Percentiles rank a stretch among this genome's conserved stretches.
Evolutionary conservation across 1,140 invertebrate genomes (phyloP).

Genomic region (Aethina tumida): DNA sequence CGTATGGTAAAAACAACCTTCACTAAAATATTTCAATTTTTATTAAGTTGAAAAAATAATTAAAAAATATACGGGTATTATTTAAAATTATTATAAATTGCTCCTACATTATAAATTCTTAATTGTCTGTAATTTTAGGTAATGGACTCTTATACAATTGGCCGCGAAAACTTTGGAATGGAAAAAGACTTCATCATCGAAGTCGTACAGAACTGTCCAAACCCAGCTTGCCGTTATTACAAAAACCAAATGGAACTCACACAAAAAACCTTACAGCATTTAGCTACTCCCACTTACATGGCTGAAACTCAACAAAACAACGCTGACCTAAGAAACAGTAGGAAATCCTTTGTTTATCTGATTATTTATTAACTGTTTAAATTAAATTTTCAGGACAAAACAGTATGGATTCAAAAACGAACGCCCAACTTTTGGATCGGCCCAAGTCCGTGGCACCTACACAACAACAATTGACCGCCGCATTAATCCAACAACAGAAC

Average conservation of each 20-base stretch:
- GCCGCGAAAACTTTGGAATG: slow-evolving; percentile 78
- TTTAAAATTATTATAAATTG: slow-evolving; percentile 6
- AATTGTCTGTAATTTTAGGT: too few relatives aligned
- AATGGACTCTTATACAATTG: slow-evolving; percentile 77
- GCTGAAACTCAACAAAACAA: slow-evolving; percentile 26
- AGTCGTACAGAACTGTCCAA: slow-evolving; percentile 77
- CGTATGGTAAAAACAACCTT: too few relatives aligned
- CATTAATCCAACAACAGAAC: slow-evolving; percentile 47
- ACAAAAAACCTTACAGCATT: slow-evolving; percentile 41
- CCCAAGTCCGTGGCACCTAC: slow-evolving; percentile 34
- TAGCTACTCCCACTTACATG: slow-evolving; percentile 35
- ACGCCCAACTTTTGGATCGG: slow-evolving; percentile 27
- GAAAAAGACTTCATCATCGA: slow-evolving; percentile 82
- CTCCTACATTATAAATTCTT: slow-evolving; percentile 4
- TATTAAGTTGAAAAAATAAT: slow-evolving; percentile 9
- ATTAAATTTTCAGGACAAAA: slow-evolving; percentile 31
- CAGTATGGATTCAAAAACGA: slow-evolving; percentile 27
- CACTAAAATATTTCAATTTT: too few relatives aligned
- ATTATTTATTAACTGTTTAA: slow-evolving; percentile 18
- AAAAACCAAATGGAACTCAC: slow-evolving; percentile 73
- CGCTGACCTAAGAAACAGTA: slow-evolving; percentile 27
- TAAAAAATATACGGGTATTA: slow-evolving; percentile 6
- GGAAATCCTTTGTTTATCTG: slow-evolving; percentile 10
- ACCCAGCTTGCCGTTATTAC: slow-evolving; percentile 74
- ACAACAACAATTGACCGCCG: slow-evolving; percentile 41